A percentile compares a stretch with the other conserved stretches of the same genome.
Conservation (phyloP, 2,797 vertebrate species). For the Otolemur crassicaudatus region DNA sequence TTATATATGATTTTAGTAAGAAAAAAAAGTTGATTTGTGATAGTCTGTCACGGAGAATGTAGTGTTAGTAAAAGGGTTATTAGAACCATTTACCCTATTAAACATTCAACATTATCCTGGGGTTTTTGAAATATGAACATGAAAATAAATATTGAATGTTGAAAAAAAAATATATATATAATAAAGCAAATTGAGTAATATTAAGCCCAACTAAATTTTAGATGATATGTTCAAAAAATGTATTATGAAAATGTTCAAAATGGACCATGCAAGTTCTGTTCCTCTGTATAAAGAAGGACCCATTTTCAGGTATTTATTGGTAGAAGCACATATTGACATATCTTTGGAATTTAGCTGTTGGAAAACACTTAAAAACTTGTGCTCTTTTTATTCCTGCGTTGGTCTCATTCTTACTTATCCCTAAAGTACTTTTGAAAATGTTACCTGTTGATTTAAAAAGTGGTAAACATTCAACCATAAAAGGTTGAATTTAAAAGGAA, state of each 20-base stretch:
- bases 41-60: slow-evolving; percentile 15
- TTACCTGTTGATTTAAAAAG: slow-evolving; percentile 44
- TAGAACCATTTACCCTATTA: slow-evolving; percentile 6
- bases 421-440: slow-evolving; percentile 53
- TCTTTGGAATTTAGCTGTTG: slow-evolving; percentile 42
- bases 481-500: slow-evolving; percentile 18
- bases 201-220: not conserved
- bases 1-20: slow-evolving; percentile 31
- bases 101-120: not conserved
- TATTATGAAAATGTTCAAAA: slow-evolving; percentile 5
- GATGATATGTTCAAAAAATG: not conserved
- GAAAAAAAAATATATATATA: not conserved
- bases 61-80: not conserved
- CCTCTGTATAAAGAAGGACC: not conserved
- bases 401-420: not conserved
- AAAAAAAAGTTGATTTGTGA: not conserved
- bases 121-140: not conserved
- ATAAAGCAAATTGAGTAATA: not conserved
- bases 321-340: not conserved
- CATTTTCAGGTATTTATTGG: not conserved
- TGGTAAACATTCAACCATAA: slow-evolving; percentile 16
- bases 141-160: too few species aligned
- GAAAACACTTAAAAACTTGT: not conserved
- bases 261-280: slow-evolving; percentile 9
- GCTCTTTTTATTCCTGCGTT: slow-evolving; percentile 3